Evolutionary conservation across 1,140 invertebrate species (phyloP), one percentile per base, ranked within the genome.

Genomic region (Drosophila santomea): DNA sequence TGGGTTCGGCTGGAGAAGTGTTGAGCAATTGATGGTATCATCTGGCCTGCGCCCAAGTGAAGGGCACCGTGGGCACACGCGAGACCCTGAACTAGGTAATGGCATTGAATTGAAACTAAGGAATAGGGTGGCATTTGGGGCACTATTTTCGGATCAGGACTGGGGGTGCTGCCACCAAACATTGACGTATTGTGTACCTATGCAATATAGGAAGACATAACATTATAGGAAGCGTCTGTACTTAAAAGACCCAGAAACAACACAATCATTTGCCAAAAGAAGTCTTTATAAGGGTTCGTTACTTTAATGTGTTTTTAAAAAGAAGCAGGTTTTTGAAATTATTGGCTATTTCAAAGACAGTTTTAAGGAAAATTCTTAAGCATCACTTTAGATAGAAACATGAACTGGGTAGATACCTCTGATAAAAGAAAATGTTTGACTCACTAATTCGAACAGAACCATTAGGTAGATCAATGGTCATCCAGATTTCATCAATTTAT

Each of bases 21-120:
- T 74, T 72, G 67, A 86, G 52, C 75, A 83, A 88, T 79, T 88
- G 51, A 78, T 74, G 63, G 38, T 52, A 66, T 66, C 20, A 52
- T 51, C 38, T 44, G 59, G 38, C 62, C 45, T 61, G 25, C 14
- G 11, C 25, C 12, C 6, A 47, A 51, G 39, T 57, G 23, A 74
- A 86, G 78, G 82, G 74, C 82, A 85, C 74, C 63, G 81, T 85
- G 45, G 56, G n/a, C 38, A 55, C 17, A 20, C 11, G 25, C 3
- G 2, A 14, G 11, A 15, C 48, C 47, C 54, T 51, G 58, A 64
- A 50, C 44, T 56, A 57, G 71, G 59, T 57, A 74, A 74, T 63
- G 15, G 47, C 67, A 64, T 44, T 25, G 41, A 8, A 35, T 10
- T 14, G 11, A 38, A 25, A 8, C 38, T 32, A 11, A 10, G 25